Evolutionary conservation across 2,888 invertebrate species (phyloP).

Genomic region (Sminthurides aquaticus): DNA sequence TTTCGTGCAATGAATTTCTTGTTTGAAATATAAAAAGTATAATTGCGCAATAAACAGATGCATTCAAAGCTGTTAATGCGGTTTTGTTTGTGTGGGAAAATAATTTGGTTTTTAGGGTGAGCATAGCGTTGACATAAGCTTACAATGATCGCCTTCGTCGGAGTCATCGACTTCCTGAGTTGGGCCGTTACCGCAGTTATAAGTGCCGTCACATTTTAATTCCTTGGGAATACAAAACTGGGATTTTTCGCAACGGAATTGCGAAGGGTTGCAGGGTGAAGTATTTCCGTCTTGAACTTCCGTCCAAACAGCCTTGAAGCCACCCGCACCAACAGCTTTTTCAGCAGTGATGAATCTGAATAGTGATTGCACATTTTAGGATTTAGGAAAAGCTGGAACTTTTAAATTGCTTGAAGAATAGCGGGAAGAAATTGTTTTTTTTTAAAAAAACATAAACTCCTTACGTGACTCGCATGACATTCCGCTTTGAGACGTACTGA

Average conservation of each 20-base stretch:
- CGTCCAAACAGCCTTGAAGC: slow-evolving; percentile 91
- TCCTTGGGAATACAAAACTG: slow-evolving; percentile 51
- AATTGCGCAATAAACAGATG: no score
- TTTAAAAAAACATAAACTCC: no score
- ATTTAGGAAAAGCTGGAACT: background rate
- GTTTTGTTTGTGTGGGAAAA: no score
- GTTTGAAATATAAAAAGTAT: no score
- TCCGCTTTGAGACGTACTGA: slow-evolving; percentile 78
- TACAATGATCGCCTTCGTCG: slow-evolving; percentile 48
- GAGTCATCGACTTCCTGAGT: slow-evolving; percentile 48
- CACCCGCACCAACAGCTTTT: slow-evolving; percentile 87
- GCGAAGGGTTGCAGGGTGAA: slow-evolving; percentile 40
- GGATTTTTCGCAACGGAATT: slow-evolving; percentile 48
- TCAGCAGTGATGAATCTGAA: slow-evolving; percentile 86
- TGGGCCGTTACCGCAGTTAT: slow-evolving; percentile 50
- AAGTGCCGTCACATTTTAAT: slow-evolving; percentile 49
- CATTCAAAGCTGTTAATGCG: no score
- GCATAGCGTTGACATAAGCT: no score
- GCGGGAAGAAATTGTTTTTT: no score
- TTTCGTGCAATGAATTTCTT: no score
- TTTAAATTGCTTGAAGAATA: no score
- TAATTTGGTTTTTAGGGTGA: no score
- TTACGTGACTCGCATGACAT: slow-evolving; percentile 78
- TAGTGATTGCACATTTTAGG: background rate
- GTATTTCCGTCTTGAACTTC: slow-evolving; percentile 58